Evolutionary conservation across 2,797 vertebrate species (phyloP).

Genomic region (Rhinoraja longicauda): DNA sequence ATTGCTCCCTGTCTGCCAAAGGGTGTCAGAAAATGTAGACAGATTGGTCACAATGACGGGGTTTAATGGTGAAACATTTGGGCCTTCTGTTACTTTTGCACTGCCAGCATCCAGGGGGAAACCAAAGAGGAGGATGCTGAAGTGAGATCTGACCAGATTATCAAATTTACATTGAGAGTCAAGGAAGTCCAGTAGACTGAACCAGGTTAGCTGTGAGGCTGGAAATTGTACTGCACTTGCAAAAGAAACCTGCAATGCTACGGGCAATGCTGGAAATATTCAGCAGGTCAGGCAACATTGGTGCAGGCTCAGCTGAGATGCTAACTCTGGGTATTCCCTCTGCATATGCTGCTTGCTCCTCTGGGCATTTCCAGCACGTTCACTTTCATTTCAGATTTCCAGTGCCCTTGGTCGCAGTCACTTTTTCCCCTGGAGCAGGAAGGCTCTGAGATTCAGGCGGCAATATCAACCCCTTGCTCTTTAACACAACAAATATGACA

Average conservation of each 20-base stretch:
- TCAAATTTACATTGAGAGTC: neutral
- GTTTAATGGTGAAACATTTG: neutral
- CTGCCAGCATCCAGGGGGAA: neutral
- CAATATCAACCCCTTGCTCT: slow-evolving; percentile 5
- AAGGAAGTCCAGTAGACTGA: no score
- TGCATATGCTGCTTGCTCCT: no score
- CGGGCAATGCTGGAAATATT: no score
- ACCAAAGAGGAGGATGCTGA: neutral
- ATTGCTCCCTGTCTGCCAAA: neutral
- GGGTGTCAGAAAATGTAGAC: slow-evolving; percentile 12
- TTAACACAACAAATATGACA: neutral
- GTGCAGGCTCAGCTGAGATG: no score
- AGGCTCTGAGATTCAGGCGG: neutral
- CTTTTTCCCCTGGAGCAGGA: neutral
- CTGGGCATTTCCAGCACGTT: no score
- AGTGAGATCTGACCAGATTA: neutral
- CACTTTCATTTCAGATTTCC: no score
- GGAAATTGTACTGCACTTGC: neutral
- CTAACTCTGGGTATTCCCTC: no score
- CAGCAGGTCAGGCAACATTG: no score
- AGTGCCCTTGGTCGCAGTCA: no score
- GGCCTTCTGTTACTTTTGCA: neutral
- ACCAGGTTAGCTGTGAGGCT: neutral
- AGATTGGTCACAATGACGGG: neutral
- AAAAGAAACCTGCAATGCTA: no score